These are phyloP conservation scores for Seira sanloemensis DNA, from an alignment of 2,888 invertebrate species.

Conservation along the genomic window DNA sequence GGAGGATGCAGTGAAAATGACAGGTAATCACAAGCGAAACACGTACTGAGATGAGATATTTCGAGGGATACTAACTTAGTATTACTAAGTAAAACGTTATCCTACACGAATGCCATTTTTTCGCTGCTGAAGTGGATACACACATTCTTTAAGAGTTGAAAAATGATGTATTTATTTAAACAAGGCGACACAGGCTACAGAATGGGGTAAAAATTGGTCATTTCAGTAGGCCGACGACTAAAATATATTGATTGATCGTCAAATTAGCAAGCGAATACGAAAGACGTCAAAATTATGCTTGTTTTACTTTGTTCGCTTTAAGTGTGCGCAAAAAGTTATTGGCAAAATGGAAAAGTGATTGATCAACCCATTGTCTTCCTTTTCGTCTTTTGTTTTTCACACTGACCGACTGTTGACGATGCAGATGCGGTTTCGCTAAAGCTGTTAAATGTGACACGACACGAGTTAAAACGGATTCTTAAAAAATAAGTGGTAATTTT, in stretches of 20 bases:
- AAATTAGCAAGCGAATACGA: neutral
- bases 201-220: no score
- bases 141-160: neutral
- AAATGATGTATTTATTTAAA: no score
- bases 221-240: no score
- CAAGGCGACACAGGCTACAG: no score
- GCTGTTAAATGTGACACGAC: neutral
- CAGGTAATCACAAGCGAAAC: neutral
- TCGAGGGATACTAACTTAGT: no score
- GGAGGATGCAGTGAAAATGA: neutral
- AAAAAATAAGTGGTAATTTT: neutral
- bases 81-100: no score
- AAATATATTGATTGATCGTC: no score
- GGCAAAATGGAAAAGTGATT: conserved; percentile 35
- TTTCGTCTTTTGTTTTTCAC: conserved; percentile 21
- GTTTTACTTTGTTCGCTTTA: neutral
- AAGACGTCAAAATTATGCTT: neutral
- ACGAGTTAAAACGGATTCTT: no score
- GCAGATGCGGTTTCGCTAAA: neutral
- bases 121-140: neutral
- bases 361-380: conserved; percentile 45
- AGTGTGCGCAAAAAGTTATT: neutral
- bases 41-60: neutral
- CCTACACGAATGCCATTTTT: neutral
- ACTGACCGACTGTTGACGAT: conserved; percentile 40